phyloP scores from a whole-genome alignment of 2,113 vertebrate species.

The Genyomyrus donnyi region DNA sequence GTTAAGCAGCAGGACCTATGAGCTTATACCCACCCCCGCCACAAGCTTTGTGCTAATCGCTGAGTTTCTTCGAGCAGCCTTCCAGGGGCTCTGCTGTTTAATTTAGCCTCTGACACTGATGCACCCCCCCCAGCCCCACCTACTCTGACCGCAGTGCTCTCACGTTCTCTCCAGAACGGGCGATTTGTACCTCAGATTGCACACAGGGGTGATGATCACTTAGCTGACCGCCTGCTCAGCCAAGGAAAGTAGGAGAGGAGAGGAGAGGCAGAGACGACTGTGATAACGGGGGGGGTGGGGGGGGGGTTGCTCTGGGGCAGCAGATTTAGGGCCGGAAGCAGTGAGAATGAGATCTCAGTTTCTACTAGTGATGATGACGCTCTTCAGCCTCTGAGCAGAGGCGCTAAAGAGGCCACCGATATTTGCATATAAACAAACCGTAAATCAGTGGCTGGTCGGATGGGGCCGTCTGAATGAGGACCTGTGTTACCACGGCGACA shows the following conservation, averaged over 20 bases:
- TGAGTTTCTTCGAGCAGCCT: not conserved
- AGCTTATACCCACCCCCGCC: not conserved
- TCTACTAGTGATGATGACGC: not conserved
- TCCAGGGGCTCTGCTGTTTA: slow-evolving; percentile 1
- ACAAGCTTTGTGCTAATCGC: not conserved
- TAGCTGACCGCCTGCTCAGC: not conserved
- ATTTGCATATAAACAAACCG: not conserved
- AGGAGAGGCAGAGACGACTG: not conserved
- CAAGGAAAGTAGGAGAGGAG: not conserved
- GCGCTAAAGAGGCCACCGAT: not conserved
- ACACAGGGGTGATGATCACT: not conserved
- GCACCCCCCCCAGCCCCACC: not conserved
- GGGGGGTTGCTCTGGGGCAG: not conserved
- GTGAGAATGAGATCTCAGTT: not conserved
- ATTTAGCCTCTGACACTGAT: slow-evolving; percentile 8
- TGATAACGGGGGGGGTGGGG: not conserved
- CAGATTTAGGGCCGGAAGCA: not conserved
- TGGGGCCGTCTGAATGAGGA: not conserved
- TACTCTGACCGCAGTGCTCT: not conserved
- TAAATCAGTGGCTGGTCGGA: not conserved
- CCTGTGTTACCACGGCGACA: slow-evolving; percentile 41
- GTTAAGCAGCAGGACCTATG: not conserved
- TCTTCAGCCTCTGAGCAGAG: not conserved
- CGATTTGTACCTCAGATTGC: not conserved
- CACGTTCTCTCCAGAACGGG: not conserved